Conservation (phyloP, 2,113 vertebrate genomes). For the Melanerpes formicivorus region DNA sequence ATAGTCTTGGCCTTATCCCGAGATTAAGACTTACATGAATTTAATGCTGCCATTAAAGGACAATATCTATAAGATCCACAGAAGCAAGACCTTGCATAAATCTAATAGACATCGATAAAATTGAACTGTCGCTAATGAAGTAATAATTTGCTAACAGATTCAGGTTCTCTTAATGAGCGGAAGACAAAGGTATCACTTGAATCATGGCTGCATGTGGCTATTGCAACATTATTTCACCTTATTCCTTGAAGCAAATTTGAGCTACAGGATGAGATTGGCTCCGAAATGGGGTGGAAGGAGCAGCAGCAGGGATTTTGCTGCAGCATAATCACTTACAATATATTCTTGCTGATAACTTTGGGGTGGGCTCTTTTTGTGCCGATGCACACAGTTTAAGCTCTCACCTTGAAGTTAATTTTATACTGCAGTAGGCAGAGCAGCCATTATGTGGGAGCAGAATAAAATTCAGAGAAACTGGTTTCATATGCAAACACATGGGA, state of each 20-base stretch:
- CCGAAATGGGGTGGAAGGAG: background rate
- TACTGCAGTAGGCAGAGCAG: slow-evolving; percentile 28
- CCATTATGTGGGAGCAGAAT: slow-evolving; percentile 7
- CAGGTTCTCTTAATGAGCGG: background rate
- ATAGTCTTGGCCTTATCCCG: background rate
- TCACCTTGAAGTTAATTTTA: slow-evolving; percentile 63
- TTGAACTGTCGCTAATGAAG: background rate
- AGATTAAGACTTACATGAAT: background rate
- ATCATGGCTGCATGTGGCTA: background rate
- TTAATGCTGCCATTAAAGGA: background rate
- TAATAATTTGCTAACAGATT: background rate
- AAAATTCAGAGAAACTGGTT: background rate
- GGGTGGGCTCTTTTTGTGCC: background rate
- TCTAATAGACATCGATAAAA: slow-evolving; percentile 19
- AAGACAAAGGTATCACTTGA: background rate
- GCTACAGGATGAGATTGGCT: background rate
- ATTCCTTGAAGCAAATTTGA: background rate
- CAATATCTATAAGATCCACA: background rate
- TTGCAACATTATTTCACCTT: background rate
- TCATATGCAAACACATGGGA: background rate
- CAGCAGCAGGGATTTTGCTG: background rate
- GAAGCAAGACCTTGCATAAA: background rate
- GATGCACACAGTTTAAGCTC: slow-evolving; percentile 24
- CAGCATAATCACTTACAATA: background rate
- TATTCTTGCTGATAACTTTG: background rate